Evolutionary conservation across 2,113 vertebrate species (phyloP), one percentile per base, ranked within the genome.

Genomic region (Hydrochoerus hydrochaeris): DNA sequence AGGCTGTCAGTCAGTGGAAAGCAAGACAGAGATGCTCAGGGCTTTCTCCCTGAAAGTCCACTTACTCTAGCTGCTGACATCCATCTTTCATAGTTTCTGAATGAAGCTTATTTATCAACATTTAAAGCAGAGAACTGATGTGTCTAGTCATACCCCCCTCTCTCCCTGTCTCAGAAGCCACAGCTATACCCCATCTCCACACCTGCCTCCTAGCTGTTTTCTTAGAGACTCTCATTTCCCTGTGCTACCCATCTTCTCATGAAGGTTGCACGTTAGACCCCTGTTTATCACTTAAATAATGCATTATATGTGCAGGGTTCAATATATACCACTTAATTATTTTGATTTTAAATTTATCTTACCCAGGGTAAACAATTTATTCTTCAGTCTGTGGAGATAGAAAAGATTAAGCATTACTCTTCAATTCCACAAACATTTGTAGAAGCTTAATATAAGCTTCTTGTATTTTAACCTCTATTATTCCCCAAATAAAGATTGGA

Each of bases 361-460:
- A 83, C 30, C 67, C 60, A 86, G 54, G 85, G 77, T 78, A 94
- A 88, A 71, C 41, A 81, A 88, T 71, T 94, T 83, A 80, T 88
- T 94, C 46, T 69, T 82, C 54, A 62, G 81, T 94, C 35, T 91
- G n/a, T 92, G 28, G 71, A 92, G 78, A 90, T 6, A 85, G 60
- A 91, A 44, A 62, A 95, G 95, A 96, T 94, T 97, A 97, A 91
- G 78, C 4, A 60, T 26, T 87, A 44, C 17, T 89, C 16, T 89
- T 90, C 88, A 96, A 88, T 80, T 94, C 82, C 73, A 67, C 35
- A 96, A 83, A 95, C 4, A 73, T 83, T 95, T 93, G 44, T 88
- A 52, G 57, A 96, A 93, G 85, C 91, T 96, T 95, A 88, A 85
- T 88, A 22, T 92, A 97, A 97, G 46, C 88, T 92, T 28, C 78